phyloP scores from a whole-genome alignment of 2,797 vertebrate species.

The Paramormyrops hopkinsi region DNA sequence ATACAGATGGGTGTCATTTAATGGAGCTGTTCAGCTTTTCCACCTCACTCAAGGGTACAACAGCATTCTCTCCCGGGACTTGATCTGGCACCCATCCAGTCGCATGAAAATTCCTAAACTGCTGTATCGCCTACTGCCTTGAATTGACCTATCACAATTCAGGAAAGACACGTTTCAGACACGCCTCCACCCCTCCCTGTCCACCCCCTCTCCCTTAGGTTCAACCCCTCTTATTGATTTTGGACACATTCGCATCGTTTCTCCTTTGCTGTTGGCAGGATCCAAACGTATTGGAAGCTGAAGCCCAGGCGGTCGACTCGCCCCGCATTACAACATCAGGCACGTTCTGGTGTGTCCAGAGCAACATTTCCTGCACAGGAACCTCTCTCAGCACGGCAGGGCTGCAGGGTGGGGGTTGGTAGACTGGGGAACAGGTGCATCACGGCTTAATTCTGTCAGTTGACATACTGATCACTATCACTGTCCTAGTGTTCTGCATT shows the following conservation, averaged over 20 bases:
- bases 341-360: neutral
- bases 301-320: neutral
- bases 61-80: neutral
- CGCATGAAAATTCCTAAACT: neutral
- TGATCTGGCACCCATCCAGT: neutral
- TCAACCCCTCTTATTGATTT: conserved; percentile 13
- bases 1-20: neutral
- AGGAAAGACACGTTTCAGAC: neutral
- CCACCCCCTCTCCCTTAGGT: neutral
- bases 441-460: neutral
- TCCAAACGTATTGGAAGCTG: neutral
- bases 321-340: neutral
- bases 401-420: neutral
- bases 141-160: neutral
- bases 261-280: neutral
- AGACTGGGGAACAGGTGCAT: neutral
- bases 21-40: neutral
- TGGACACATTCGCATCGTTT: neutral
- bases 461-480: neutral
- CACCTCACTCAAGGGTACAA: neutral
- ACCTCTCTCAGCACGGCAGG: neutral
- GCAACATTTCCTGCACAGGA: neutral
- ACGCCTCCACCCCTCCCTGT: neutral
- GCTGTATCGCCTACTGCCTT: neutral
- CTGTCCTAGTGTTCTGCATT: neutral